phyloP scores from a whole-genome alignment of 2,888 invertebrate species.

The Dusona sp. region DNA sequence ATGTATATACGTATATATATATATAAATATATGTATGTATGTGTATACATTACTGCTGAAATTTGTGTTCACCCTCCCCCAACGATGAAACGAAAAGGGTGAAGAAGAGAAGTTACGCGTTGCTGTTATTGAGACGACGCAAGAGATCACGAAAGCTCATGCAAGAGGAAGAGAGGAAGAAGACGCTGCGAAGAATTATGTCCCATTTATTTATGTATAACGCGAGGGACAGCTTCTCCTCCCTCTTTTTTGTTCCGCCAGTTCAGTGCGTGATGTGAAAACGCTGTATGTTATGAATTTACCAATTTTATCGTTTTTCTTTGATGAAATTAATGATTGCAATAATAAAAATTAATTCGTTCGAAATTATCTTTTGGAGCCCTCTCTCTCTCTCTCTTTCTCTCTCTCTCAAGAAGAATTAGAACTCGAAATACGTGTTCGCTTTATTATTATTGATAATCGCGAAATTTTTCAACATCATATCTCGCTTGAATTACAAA shows the following conservation, averaged over 20 bases:
- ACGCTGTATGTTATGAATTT: constrained; percentile 4
- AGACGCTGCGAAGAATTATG: constrained; percentile 42
- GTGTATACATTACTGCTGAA: constrained; percentile 4
- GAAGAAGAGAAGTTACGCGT: constrained; percentile 58
- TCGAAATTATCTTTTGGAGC: constrained; percentile 5
- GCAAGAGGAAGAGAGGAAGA: background rate
- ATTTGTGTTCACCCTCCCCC: background rate
- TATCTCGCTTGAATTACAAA: background rate
- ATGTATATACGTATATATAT: background rate
- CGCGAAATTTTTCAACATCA: background rate
- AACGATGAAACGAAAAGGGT: constrained; percentile 20
- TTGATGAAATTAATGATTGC: background rate
- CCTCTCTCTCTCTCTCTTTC: background rate
- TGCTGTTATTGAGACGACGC: constrained; percentile 60
- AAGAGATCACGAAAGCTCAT: constrained; percentile 53
- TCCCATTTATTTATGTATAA: constrained; percentile 58
- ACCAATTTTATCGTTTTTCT: constrained; percentile 8
- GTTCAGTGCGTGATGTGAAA: background rate
- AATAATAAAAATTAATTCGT: background rate
- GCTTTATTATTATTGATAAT: no score
- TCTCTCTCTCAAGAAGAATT: background rate
- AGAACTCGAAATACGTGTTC: no score
- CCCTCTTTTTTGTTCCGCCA: background rate
- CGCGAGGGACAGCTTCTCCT: background rate
- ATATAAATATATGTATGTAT: no score